Evolutionary conservation across 2,113 vertebrate genomes (phyloP).

Genomic region (Nicator chloris): DNA sequence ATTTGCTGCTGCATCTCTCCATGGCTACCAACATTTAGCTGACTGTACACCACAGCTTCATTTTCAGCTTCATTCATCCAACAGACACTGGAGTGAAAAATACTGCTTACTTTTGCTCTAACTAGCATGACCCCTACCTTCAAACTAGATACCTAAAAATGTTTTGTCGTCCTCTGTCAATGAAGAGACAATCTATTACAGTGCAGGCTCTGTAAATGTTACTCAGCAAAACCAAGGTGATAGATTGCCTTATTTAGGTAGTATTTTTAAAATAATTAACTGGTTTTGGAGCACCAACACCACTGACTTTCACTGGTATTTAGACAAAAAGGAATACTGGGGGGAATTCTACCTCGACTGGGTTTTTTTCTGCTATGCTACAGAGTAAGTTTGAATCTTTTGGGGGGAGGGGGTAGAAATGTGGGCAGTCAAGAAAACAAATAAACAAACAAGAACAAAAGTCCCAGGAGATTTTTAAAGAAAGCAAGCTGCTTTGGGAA

Average conservation of each 20-base stretch:
- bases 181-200: background rate
- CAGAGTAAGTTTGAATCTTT: background rate
- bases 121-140: background rate
- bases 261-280: background rate
- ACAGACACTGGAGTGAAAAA: background rate
- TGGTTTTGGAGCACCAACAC: background rate
- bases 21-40: background rate
- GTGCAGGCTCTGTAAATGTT: background rate
- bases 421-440: background rate
- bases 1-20: conserved; percentile 8
- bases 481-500: background rate
- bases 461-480: background rate
- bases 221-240: background rate
- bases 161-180: background rate
- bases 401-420: accelerated
- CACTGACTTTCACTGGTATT: background rate
- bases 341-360: background rate
- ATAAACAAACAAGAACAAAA: background rate
- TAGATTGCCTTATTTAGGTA: background rate
- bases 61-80: background rate
- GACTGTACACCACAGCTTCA: background rate
- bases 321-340: background rate
- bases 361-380: background rate
- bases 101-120: background rate
- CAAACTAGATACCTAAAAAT: background rate